These are phyloP conservation scores for Eristalis intricaria DNA, from an alignment of 2,888 invertebrate species.

Conservation along the genomic window DNA sequence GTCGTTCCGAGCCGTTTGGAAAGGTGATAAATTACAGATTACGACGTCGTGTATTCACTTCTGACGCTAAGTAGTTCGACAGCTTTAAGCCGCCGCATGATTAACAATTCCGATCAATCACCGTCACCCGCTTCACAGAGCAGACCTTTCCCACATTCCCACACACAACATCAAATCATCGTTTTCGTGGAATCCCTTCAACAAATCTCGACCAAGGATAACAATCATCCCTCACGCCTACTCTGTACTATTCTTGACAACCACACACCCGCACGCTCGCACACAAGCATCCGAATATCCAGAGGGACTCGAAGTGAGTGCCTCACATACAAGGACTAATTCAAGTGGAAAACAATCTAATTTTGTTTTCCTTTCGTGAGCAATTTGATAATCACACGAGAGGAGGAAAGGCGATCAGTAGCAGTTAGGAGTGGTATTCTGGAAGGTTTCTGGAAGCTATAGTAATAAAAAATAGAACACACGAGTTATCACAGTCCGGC, in stretches of 20 bases:
- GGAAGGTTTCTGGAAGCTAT: conserved; percentile 49
- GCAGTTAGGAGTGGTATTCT: background rate
- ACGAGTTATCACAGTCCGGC: conserved; percentile 37
- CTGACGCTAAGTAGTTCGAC: conserved; percentile 45
- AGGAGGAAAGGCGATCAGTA: conserved; percentile 1
- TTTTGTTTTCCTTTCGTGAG: conserved; percentile 74
- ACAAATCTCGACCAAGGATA: conserved; percentile 43
- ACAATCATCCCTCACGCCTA: conserved; percentile 37
- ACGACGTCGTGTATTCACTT: conserved; percentile 7
- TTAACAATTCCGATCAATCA: conserved; percentile 45
- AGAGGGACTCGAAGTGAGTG: background rate
- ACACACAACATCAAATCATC: conserved; percentile 47
- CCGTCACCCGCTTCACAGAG: background rate
- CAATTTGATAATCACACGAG: conserved; percentile 65
- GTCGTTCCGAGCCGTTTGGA: conserved; percentile 13
- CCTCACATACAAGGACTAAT: conserved; percentile 75
- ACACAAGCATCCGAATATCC: conserved; percentile 2
- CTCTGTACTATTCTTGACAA: conserved; percentile 2
- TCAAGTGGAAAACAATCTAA: conserved; percentile 81
- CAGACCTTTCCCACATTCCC: conserved; percentile 2
- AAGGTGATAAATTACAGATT: conserved; percentile 51
- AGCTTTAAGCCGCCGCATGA: conserved; percentile 30
- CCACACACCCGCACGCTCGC: background rate
- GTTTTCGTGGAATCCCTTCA: conserved; percentile 26
- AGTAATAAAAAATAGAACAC: conserved; percentile 47